Conservation (phyloP, 2,113 vertebrate species). For the Cryptotis parvus region DNA sequence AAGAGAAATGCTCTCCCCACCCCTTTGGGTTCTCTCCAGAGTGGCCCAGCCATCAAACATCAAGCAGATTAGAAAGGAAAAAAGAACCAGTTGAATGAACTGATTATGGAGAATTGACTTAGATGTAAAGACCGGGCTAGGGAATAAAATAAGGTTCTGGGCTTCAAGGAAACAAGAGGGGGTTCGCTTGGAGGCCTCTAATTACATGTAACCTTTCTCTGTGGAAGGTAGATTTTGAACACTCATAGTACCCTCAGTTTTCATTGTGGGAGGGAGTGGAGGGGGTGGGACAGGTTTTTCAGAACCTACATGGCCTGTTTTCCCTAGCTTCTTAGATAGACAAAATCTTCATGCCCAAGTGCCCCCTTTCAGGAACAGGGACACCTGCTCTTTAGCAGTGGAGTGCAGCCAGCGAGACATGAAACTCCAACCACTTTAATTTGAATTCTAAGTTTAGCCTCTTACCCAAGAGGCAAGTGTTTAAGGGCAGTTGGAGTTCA, state of each 20-base stretch:
- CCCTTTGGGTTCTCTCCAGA: neutral
- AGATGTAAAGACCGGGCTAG: neutral
- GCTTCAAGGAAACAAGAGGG: neutral
- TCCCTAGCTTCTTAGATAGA: neutral
- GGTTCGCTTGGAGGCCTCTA: neutral
- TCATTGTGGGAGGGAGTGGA: neutral
- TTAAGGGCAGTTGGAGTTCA: neutral
- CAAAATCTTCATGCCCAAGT: neutral
- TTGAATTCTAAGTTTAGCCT: neutral
- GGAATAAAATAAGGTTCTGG: neutral
- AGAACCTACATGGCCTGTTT: neutral
- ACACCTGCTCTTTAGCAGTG: neutral
- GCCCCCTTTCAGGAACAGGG: neutral
- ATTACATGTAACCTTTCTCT: neutral
- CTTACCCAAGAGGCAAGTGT: neutral
- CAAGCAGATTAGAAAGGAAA: neutral
- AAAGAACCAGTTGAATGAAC: neutral
- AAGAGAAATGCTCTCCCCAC: neutral
- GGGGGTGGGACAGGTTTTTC: neutral
- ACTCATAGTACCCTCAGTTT: neutral
- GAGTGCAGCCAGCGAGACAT: neutral
- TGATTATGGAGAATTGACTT: neutral
- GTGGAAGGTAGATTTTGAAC: neutral
- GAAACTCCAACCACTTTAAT: neutral
- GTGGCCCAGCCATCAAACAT: neutral